Base-by-base conservation (phyloP, 2,888 invertebrate genomes). In the Chorisops tibialis region DNA sequence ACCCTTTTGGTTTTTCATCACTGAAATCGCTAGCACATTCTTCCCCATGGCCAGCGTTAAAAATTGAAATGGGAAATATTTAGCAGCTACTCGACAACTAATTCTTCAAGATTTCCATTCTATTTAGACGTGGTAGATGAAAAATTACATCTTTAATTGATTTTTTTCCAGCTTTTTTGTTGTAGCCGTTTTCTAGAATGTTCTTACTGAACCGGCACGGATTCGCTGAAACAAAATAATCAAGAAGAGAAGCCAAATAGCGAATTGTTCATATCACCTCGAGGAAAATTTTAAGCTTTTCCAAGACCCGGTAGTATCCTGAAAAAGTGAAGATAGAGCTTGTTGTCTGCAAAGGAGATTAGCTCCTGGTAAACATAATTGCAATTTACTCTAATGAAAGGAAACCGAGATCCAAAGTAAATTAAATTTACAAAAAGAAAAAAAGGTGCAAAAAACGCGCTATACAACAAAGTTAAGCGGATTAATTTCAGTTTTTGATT, bases 341-440 rank as follows among this genome's bases (percentile, higher is more conserved):
- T n/a, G 5, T 30, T 30, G 30, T 30, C 30, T 30, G 30, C 9
- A 9, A 9, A 9, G 30, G 5, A 30, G 59, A 59, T 59, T 59
- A 37, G 49, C 49, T 22, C 24, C 38, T 7, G 59, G 21, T 22
- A 48, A 59, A 48, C 48, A 48, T 59, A 47, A 59, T 59, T 59
- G 48, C 59, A 59, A 48, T 59, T 59, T 59, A 38, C 48, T 39
- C 59, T 49, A 59, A 59, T 38, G 59, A 48, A 59, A 59, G 37
- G 39, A 38, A 49, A 22, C 49, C 38, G 22, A 30, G 5, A 30
- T 30, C 9, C 30, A 5, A 9, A 2, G 30, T 2, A 30, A 30
- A 30, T 30, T 30, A 30, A 30, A 7, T 30, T 9, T 30, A 30
- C 30, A 9, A 30, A 30, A 7, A 30, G 38, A n/a, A 21, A 47